These are phyloP conservation scores for Tholera decimalis DNA, from an alignment of 2,888 invertebrate species.

Conservation along the genomic window DNA sequence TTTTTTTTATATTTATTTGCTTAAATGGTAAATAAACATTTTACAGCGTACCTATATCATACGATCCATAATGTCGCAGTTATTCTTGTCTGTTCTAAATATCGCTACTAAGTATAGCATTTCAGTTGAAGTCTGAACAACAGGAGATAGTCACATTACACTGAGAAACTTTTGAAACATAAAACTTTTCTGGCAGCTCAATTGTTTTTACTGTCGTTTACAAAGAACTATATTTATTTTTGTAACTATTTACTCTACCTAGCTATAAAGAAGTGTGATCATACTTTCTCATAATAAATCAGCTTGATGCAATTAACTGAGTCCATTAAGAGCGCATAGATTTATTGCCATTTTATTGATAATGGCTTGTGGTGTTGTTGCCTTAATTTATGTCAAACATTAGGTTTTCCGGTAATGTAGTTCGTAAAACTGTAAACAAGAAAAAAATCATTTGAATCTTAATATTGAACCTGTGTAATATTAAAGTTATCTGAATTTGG, in stretches of 20 bases:
- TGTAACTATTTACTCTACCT: conserved; percentile 21
- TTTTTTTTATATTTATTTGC: too few species aligned
- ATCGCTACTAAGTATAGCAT: conserved; percentile 1
- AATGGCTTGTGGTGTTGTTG: neutral
- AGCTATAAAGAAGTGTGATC: conserved; percentile 32
- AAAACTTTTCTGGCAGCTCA: conserved; percentile 84
- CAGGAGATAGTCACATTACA: conserved; percentile 62
- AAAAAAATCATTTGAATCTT: neutral
- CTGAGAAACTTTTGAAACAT: conserved; percentile 64
- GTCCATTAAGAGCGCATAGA: neutral
- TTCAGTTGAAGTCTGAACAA: conserved; percentile 48
- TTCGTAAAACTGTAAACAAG: neutral
- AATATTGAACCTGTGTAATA: neutral
- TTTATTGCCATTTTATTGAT: conserved; percentile 3
- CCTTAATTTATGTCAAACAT: neutral
- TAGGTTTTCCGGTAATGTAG: neutral
- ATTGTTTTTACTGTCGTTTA: conserved; percentile 82
- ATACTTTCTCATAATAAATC: conserved; percentile 32
- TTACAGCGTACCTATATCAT: conserved; percentile 12
- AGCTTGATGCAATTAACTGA: conserved; percentile 16
- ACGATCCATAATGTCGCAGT: neutral
- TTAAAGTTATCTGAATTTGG: neutral
- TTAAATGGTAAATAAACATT: neutral
- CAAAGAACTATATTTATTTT: conserved; percentile 73
- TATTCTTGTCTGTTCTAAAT: conserved; percentile 30